Conservation (phyloP, 2,888 invertebrate genomes). For the Thyatira batis region DNA sequence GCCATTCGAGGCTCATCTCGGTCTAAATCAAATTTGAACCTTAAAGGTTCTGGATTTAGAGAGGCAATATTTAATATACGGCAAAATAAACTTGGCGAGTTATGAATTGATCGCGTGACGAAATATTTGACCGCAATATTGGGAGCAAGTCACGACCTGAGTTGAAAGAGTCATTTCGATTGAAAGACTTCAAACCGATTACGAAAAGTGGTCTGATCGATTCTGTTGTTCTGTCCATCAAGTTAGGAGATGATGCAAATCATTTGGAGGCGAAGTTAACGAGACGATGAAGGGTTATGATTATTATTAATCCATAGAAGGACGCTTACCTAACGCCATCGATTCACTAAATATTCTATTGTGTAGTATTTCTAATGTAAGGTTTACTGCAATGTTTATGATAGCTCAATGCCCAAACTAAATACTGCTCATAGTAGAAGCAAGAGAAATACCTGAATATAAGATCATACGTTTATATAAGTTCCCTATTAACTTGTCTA, state of each 20-base stretch:
- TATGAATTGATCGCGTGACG: constrained; percentile 33
- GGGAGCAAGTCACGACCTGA: constrained; percentile 41
- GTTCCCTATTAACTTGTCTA: not conserved
- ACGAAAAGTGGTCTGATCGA: constrained; percentile 45
- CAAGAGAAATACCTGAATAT: not conserved
- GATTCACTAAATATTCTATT: not conserved
- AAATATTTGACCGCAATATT: constrained; percentile 45
- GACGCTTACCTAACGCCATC: not conserved
- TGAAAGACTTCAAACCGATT: constrained; percentile 43
- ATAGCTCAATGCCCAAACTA: not conserved
- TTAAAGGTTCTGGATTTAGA: constrained; percentile 11
- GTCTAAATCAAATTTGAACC: constrained; percentile 21
- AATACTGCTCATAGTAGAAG: not conserved
- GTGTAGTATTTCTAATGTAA: not conserved
- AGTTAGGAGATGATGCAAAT: constrained; percentile 25
- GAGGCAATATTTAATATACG: not conserved
- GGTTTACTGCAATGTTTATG: not conserved
- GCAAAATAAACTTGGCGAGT: constrained; percentile 8
- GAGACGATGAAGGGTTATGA: constrained; percentile 11
- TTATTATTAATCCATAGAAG: not conserved
- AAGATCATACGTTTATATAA: not conserved
- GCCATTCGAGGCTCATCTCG: constrained; percentile 11
- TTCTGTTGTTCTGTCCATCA: constrained; percentile 35
- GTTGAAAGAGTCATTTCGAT: constrained; percentile 44
- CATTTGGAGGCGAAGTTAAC: constrained; percentile 20